Base-by-base conservation (phyloP, 2,888 invertebrate genomes). In the Eristalis pertinax region DNA sequence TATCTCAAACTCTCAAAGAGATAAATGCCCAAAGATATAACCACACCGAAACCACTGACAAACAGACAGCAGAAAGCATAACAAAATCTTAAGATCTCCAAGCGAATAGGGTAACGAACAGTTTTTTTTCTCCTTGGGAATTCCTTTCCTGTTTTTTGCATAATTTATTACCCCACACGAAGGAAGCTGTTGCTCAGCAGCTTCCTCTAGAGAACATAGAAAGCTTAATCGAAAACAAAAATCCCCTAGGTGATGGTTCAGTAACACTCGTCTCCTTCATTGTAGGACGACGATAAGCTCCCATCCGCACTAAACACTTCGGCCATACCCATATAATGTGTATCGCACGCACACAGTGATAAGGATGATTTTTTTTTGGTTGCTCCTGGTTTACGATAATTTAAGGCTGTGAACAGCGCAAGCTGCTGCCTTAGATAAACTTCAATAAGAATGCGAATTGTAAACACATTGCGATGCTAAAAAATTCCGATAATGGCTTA, bases 401-500 rank as follows among this genome's bases (percentile, higher is more conserved):
- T 83, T 75, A 87, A 83, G 65, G 67, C 72, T 87, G 86, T 79
- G 83, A 83, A 83, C 74, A 70, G 56, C 72, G 24, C 86, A 87
- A 87, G 86, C 86, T 87, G 86, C 67, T 83, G 82, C 72, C 78
- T 78, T 69, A 87, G 86, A 87, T 87, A 87, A 83, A 79, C 86
- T 86, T 83, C 86, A 83, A 86, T 83, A 72, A 78, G 86, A 83
- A 86, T 86, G 86, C 67, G 83, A 87, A 83, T 86, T 77, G 83
- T 78, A 86, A 78, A 87, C 86, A 87, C 86, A 87, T 75, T 78
- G 86, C 82, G 75, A 87, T 83, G 86, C 79, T 74, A 87, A 83
- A 79, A 79, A 79, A 82, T 78, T 83, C 83, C 86, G 83, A 87
- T 87, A 87, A 87, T 87, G 86, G 86, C 86, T 87, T 87, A 87